Evolutionary conservation across 2,113 vertebrate genomes (phyloP).

Genomic region (Lamprotornis superbus): DNA sequence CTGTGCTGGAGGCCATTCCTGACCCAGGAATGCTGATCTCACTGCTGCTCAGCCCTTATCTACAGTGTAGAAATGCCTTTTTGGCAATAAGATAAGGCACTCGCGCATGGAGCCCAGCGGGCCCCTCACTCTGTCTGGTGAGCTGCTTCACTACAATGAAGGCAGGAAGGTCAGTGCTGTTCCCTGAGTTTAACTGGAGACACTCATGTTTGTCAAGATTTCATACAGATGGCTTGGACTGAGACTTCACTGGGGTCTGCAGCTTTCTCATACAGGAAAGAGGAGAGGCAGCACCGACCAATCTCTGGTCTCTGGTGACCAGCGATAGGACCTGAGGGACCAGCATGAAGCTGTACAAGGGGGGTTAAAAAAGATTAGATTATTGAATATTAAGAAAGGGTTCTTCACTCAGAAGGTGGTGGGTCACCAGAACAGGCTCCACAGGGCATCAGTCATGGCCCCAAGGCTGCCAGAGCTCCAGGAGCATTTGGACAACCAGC

Average conservation of each 20-base stretch:
- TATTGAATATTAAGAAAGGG: not conserved
- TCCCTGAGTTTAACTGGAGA: not conserved
- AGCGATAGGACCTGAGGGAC: fast-evolving
- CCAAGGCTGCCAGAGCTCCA: not conserved
- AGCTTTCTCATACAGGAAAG: not conserved
- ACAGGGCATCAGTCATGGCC: not conserved
- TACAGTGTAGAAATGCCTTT: conserved; percentile 33
- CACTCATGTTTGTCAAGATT: fast-evolving
- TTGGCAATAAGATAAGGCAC: conserved; percentile 34
- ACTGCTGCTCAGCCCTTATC: not conserved
- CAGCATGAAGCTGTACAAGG: not conserved
- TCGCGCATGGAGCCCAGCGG: fast-evolving
- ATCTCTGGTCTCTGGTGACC: not conserved
- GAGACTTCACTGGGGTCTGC: not conserved
- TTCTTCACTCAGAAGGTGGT: not conserved
- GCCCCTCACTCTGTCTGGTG: not conserved
- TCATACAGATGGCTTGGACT: fast-evolving
- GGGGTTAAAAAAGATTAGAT: not conserved
- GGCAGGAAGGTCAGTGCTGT: not conserved
- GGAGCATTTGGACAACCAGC: not conserved
- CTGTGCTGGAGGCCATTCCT: not conserved
- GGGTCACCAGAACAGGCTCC: not conserved
- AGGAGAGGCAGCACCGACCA: not conserved
- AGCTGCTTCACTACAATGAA: not conserved
- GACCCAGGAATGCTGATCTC: conserved; percentile 1